Conservation (phyloP, 2,113 vertebrate species). For the Burhinus oedicnemus region DNA sequence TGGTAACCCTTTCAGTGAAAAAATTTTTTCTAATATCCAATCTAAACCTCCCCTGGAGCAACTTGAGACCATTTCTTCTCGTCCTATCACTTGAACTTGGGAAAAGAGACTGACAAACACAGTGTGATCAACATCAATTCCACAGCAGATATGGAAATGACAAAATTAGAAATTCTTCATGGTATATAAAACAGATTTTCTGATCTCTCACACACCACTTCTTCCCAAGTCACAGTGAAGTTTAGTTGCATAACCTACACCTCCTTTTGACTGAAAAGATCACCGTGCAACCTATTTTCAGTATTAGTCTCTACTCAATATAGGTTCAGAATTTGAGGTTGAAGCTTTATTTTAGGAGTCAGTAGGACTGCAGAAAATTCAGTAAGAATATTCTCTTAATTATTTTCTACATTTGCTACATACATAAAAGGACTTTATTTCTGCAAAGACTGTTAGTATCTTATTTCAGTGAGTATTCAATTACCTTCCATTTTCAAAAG, state of each 20-base stretch:
- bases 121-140: neutral
- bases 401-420: neutral
- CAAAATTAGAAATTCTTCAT: neutral
- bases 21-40: no score
- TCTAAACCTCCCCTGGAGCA: neutral
- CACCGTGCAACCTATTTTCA: neutral
- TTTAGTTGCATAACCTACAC: neutral
- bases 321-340: neutral
- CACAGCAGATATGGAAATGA: neutral
- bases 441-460: neutral
- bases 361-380: neutral
- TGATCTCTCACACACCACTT: neutral
- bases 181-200: neutral
- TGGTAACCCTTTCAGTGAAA: neutral
- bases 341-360: neutral
- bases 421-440: neutral
- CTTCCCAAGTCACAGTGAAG: neutral
- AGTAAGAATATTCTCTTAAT: no score
- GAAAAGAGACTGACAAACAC: neutral
- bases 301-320: neutral
- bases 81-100: neutral
- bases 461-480: neutral
- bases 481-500: neutral
- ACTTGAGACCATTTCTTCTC: neutral
- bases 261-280: neutral